These are phyloP conservation scores for Corythoichthys intestinalis DNA, from an alignment of 2,113 vertebrate genomes.

Conservation along the genomic window DNA sequence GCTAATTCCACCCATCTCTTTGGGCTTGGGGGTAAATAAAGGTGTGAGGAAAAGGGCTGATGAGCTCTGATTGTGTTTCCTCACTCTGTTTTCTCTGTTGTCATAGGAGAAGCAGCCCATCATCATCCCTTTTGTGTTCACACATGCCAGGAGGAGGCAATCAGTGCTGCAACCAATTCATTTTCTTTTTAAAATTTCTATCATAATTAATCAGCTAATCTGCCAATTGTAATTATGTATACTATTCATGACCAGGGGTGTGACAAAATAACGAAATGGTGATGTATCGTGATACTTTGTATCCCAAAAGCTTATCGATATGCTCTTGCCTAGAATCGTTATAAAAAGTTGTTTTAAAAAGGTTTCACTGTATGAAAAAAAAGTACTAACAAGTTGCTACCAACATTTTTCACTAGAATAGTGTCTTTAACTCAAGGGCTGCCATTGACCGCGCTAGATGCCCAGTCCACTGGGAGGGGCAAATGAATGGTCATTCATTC, in stretches of 20 bases:
- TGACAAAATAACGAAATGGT: too few relatives aligned
- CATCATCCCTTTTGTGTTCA: slow-evolving; percentile 68
- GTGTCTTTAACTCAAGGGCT: too few relatives aligned
- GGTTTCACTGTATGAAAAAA: neutral
- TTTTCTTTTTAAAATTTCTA: slow-evolving; percentile 19
- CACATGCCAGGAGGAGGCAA: slow-evolving; percentile 53
- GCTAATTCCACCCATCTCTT: slow-evolving; percentile 74
- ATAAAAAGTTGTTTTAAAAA: too few relatives aligned
- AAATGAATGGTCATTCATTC: too few relatives aligned
- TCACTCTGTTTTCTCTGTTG: slow-evolving; percentile 70
- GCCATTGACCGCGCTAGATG: too few relatives aligned
- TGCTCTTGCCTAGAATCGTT: too few relatives aligned
- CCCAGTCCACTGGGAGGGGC: too few relatives aligned
- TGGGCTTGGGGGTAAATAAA: slow-evolving; percentile 76
- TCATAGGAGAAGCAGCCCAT: slow-evolving; percentile 65
- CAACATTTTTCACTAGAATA: neutral
- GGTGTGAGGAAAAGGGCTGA: slow-evolving; percentile 70
- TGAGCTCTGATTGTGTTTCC: slow-evolving; percentile 69
- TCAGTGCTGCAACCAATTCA: slow-evolving; percentile 47
- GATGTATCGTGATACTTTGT: too few relatives aligned
- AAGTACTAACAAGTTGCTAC: neutral
- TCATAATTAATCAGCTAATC: slow-evolving; percentile 35
- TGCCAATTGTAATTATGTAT: slow-evolving; percentile 6
- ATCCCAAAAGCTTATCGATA: too few relatives aligned
- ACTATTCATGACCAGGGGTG: neutral